phyloP scores from a whole-genome alignment of 2,888 invertebrate species.

The Cephus sareptanus region DNA sequence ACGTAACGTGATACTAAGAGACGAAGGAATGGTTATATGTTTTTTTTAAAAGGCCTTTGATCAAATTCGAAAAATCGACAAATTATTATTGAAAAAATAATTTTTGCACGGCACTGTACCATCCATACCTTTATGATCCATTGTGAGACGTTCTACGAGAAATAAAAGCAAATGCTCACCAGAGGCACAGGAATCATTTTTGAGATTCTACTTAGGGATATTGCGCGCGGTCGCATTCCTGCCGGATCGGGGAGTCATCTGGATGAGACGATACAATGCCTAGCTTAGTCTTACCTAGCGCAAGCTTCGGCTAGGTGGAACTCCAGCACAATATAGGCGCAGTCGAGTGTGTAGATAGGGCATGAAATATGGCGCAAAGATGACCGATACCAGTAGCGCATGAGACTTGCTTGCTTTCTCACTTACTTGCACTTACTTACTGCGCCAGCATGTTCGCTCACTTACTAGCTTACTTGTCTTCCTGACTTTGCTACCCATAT shows the following conservation, averaged over 20 bases:
- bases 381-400: conserved; percentile 55
- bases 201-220: conserved; percentile 32
- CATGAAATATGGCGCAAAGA: conserved; percentile 58
- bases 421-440: neutral
- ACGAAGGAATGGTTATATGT: neutral
- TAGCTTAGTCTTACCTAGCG: conserved; percentile 25
- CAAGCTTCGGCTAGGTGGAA: conserved; percentile 14
- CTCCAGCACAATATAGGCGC: conserved; percentile 46
- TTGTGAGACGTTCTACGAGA: neutral
- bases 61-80: neutral
- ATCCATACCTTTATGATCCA: conserved; percentile 8
- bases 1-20: neutral
- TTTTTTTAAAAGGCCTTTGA: neutral
- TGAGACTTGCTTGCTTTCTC: conserved; percentile 23
- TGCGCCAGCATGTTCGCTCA: neutral
- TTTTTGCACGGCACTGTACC: neutral
- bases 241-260: conserved; percentile 43
- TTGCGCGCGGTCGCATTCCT: conserved; percentile 42
- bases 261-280: conserved; percentile 49
- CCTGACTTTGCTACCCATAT: conserved; percentile 19
- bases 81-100: neutral
- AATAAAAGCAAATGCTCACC: conserved; percentile 5
- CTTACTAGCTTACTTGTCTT: conserved; percentile 18
- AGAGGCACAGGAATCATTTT: conserved; percentile 23
- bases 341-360: conserved; percentile 54